Conservation (phyloP, 2,113 vertebrate species). For the Propithecus coquereli region DNA sequence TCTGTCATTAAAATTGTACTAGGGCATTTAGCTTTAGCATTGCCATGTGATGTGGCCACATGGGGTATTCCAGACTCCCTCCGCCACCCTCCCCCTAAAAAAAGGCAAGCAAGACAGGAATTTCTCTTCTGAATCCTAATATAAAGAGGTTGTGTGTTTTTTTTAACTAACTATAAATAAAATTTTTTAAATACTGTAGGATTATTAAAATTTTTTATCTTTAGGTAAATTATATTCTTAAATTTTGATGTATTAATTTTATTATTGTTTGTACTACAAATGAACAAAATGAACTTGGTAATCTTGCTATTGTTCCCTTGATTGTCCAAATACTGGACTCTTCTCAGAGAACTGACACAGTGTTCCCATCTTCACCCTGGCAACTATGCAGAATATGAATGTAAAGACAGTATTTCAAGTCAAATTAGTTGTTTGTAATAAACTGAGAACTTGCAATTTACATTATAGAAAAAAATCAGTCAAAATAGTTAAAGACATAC, state of each 20-base stretch:
- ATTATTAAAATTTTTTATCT: not conserved
- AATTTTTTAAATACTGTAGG: not conserved
- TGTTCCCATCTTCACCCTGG: not conserved
- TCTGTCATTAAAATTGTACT: not conserved
- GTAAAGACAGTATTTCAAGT: not conserved
- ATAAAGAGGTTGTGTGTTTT: not conserved
- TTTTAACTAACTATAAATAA: not conserved
- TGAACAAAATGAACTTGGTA: not conserved
- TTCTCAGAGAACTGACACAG: not conserved
- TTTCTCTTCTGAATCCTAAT: not conserved
- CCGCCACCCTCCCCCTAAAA: rapidly evolving
- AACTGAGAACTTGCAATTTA: not conserved
- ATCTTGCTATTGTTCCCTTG: not conserved
- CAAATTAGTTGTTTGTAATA: not conserved
- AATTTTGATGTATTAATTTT: not conserved
- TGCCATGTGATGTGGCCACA: not conserved
- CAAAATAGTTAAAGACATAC: not conserved
- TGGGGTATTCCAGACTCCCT: not conserved
- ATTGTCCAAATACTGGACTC: not conserved
- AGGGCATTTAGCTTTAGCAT: not conserved
- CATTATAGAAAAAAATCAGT: not conserved
- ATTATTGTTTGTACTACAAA: not conserved
- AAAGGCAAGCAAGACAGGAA: not conserved
- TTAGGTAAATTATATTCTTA: not conserved
- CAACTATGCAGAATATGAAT: not conserved